A percentile compares a stretch with the other conserved stretches of the same genome.
Conservation (phyloP, 2,888 invertebrate genomes). For the Habrosyne pyritoides region DNA sequence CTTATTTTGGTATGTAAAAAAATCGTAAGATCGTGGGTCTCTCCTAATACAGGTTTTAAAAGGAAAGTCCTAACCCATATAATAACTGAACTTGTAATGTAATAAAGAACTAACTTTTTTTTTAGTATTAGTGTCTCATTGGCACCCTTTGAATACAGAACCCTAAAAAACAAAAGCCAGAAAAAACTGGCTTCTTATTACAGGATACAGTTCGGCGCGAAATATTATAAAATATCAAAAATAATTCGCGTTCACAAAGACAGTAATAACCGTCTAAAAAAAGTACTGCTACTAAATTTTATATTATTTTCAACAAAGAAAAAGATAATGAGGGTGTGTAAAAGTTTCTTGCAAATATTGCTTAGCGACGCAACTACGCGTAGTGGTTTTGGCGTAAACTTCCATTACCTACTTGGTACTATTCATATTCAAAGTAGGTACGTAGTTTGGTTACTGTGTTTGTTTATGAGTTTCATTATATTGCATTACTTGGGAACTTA, state of each 20-base stretch:
- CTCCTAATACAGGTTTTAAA: too few species aligned
- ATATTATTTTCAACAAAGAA: slow-evolving; percentile 24
- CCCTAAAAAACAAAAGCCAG: too few species aligned
- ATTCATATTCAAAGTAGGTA: slow-evolving; percentile 42
- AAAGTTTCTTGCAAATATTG: slow-evolving; percentile 8
- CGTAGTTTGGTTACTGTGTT: slow-evolving; percentile 29
- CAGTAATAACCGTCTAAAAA: too few species aligned
- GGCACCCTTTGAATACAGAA: too few species aligned
- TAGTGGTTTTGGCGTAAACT: neutral
- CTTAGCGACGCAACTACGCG: neutral
- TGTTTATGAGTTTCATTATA: slow-evolving; percentile 53
- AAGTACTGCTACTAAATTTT: slow-evolving; percentile 23
- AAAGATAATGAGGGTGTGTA: slow-evolving; percentile 21
- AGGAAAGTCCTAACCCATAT: too few species aligned
- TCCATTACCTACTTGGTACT: slow-evolving; percentile 12
- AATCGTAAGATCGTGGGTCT: too few species aligned
- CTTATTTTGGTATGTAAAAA: too few species aligned
- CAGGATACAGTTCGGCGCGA: neutral
- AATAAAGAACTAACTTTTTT: too few species aligned
- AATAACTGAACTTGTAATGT: too few species aligned
- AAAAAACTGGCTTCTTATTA: neutral
- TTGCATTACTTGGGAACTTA: slow-evolving; percentile 48
- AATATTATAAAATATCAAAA: neutral
- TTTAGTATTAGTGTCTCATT: too few species aligned
- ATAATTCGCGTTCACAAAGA: neutral